These are phyloP conservation scores for Orius insidiosus DNA, from an alignment of 1,140 invertebrate species.

Conservation along the genomic window DNA sequence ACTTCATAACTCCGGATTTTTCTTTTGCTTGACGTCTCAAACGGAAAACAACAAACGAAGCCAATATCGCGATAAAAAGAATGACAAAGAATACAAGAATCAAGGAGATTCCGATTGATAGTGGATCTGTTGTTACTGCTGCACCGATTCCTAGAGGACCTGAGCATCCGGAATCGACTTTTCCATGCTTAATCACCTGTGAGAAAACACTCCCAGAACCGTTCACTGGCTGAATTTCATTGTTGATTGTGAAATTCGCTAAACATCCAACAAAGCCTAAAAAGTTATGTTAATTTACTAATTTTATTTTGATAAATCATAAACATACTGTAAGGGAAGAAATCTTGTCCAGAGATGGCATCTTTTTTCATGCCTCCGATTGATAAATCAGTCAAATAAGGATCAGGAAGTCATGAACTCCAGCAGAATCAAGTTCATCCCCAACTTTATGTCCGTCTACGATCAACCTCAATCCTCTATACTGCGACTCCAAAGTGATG, in stretches of 20 bases:
- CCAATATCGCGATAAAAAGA: slow-evolving; percentile 67
- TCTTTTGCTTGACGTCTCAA: slow-evolving; percentile 68
- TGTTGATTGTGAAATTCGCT: slow-evolving; percentile 74
- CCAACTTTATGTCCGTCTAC: slow-evolving; percentile 53
- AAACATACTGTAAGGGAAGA: slow-evolving; percentile 28
- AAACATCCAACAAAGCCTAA: slow-evolving; percentile 72
- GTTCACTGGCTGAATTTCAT: slow-evolving; percentile 74
- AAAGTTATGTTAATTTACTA: slow-evolving; percentile 16
- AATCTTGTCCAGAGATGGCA: slow-evolving; percentile 33
- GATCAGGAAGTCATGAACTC: slow-evolving; percentile 79
- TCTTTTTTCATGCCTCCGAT: slow-evolving; percentile 49
- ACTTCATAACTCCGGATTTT: slow-evolving; percentile 40
- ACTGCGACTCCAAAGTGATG: slow-evolving; percentile 47
- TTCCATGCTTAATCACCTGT: slow-evolving; percentile 46
- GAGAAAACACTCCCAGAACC: slow-evolving; percentile 65
- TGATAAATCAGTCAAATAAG: slow-evolving; percentile 61
- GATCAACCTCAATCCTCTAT: slow-evolving; percentile 47
- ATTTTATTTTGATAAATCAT: not conserved
- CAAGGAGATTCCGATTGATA: slow-evolving; percentile 77
- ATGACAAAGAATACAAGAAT: slow-evolving; percentile 90
- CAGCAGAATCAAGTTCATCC: slow-evolving; percentile 64
- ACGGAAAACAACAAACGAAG: slow-evolving; percentile 77
- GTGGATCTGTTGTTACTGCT: slow-evolving; percentile 59
- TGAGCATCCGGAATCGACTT: slow-evolving; percentile 44
- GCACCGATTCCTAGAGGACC: slow-evolving; percentile 52